phyloP scores from a whole-genome alignment of 2,888 invertebrate genomes.

The Rhaphigaster nebulosa region DNA sequence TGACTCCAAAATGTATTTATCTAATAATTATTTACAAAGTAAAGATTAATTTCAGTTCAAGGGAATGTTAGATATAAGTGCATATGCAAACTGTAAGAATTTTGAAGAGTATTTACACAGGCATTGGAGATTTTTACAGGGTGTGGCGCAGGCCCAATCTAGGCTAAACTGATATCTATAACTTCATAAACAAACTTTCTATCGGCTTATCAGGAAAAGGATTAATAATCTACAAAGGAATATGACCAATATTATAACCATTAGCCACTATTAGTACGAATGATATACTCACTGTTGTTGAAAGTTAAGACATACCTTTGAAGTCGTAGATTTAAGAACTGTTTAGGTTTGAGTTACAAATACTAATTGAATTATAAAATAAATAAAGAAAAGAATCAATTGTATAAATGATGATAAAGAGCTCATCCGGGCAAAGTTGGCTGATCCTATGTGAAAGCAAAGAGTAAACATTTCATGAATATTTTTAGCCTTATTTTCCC shows the following conservation, averaged over 20 bases:
- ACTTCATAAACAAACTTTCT: not conserved
- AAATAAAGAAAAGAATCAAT: not conserved
- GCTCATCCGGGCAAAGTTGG: not conserved
- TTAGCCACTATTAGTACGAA: not conserved
- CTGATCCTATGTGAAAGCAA: not conserved
- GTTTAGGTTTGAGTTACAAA: not conserved
- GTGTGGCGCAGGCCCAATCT: not conserved
- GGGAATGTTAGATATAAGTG: not conserved
- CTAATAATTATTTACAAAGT: not conserved
- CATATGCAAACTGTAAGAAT: not conserved
- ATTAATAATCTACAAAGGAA: not conserved
- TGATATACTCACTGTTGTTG: not conserved
- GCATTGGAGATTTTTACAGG: not conserved
- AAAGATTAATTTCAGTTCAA: not conserved
- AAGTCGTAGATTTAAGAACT: not conserved
- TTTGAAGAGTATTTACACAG: conserved; percentile 1
- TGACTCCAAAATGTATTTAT: not conserved
- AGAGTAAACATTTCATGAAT: not conserved
- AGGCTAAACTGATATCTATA: not conserved
- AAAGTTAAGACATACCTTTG: not conserved
- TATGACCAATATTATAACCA: not conserved
- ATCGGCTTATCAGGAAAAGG: not conserved
- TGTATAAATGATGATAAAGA: not conserved
- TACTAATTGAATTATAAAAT: not conserved
- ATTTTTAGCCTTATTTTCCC: too few species aligned